Evolutionary conservation across 2,797 vertebrate species (phyloP).

Genomic region (Sebastes aleutianus): DNA sequence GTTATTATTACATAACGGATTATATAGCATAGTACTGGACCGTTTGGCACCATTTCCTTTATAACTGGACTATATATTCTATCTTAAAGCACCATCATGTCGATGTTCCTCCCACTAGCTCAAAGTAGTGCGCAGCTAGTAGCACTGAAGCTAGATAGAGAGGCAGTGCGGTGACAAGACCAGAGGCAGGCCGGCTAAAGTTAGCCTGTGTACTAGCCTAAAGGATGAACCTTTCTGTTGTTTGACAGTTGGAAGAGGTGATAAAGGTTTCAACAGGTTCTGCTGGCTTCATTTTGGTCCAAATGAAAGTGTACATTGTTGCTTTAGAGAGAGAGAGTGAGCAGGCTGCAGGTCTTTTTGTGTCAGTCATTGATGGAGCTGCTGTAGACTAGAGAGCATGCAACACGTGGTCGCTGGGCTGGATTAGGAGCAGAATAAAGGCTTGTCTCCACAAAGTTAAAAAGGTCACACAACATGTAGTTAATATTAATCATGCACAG

Average conservation of each 20-base stretch:
- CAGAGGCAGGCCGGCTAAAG: conserved; percentile 56
- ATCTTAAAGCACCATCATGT: background rate
- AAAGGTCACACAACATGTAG: background rate
- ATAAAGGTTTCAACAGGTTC: conserved; percentile 3
- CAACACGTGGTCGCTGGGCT: conserved; percentile 78
- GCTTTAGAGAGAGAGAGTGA: background rate
- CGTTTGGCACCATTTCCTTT: conserved; percentile 8
- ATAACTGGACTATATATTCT: conserved; percentile 23
- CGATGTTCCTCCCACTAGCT: conserved; percentile 47
- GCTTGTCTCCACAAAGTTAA: background rate
- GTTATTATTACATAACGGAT: background rate
- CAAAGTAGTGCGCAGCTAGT: conserved; percentile 62
- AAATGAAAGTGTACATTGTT: background rate
- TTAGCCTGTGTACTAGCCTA: conserved; percentile 24
- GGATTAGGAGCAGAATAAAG: conserved; percentile 11
- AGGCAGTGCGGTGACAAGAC: conserved; percentile 2
- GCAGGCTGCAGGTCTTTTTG: conserved; percentile 10
- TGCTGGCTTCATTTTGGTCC: background rate
- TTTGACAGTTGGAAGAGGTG: background rate
- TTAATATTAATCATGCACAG: fast-evolving
- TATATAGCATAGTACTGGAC: background rate
- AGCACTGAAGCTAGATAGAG: conserved; percentile 36
- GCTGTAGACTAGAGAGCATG: conserved; percentile 31
- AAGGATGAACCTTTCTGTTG: background rate
- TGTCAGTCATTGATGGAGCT: conserved; percentile 12